Conservation (phyloP, 2,113 vertebrate species). For the Spea bombifrons region DNA sequence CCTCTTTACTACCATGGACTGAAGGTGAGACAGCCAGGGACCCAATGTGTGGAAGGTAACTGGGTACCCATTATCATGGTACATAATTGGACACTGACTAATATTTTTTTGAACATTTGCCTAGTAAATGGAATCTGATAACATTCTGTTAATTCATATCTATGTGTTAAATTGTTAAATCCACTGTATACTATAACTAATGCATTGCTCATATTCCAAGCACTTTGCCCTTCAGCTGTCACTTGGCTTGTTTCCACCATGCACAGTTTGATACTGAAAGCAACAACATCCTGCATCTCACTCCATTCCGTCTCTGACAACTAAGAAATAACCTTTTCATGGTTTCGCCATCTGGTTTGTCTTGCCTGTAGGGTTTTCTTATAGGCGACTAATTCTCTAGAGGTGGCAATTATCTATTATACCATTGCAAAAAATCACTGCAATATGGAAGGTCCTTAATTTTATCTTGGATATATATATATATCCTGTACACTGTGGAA, state of each 20-base stretch:
- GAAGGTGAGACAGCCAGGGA: too few species aligned
- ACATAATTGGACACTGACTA: too few species aligned
- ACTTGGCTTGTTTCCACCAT: slow-evolving; percentile 40
- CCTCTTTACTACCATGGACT: too few species aligned
- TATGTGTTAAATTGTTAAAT: too few species aligned
- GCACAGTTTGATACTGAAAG: slow-evolving; percentile 47
- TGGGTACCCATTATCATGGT: too few species aligned
- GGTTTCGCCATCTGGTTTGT: slow-evolving; percentile 37
- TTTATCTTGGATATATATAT: background rate
- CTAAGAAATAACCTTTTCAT: slow-evolving; percentile 47
- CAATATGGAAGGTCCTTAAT: background rate
- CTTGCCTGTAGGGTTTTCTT: slow-evolving; percentile 14
- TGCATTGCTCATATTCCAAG: slow-evolving; percentile 6
- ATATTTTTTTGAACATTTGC: too few species aligned
- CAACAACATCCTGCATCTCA: slow-evolving; percentile 48
- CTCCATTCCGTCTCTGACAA: slow-evolving; percentile 39
- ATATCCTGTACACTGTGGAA: too few species aligned
- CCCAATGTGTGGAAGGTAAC: too few species aligned
- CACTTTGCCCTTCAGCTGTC: background rate
- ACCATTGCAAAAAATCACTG: background rate
- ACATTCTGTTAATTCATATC: too few species aligned
- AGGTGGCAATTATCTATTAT: slow-evolving; percentile 29
- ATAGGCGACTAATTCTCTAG: slow-evolving; percentile 42
- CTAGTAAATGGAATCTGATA: too few species aligned
- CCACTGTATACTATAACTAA: background rate